Evolutionary conservation across 2,888 invertebrate genomes (phyloP).

Genomic region (Caenorhabditis becei): DNA sequence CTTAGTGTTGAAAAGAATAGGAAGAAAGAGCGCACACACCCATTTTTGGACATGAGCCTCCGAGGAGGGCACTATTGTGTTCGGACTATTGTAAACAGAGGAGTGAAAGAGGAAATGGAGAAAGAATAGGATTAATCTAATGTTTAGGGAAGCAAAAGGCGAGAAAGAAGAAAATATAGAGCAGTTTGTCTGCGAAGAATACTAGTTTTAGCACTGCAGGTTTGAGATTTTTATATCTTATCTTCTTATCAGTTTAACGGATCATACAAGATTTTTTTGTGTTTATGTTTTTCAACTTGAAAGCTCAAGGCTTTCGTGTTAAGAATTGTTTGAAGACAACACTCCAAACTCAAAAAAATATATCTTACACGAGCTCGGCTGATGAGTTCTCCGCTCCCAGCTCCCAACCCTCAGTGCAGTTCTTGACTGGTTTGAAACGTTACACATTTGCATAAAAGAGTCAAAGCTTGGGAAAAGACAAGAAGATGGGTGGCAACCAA

Average conservation of each 20-base stretch:
- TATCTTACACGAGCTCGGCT: too few species aligned
- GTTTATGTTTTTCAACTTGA: too few species aligned
- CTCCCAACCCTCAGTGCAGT: not conserved
- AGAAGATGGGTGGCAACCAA: conserved; percentile 38
- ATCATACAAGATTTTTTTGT: too few species aligned
- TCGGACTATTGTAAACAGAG: conserved; percentile 52
- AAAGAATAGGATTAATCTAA: conserved; percentile 33
- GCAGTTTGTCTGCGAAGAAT: not conserved
- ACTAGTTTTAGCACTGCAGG: not conserved
- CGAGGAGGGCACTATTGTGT: conserved; percentile 43
- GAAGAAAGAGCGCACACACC: conserved; percentile 14
- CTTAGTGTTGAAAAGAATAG: conserved; percentile 34
- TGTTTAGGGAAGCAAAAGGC: conserved; percentile 34
- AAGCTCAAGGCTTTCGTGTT: too few species aligned
- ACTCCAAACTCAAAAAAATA: too few species aligned
- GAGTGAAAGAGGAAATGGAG: conserved; percentile 26
- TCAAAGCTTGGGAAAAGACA: not conserved
- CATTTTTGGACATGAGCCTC: conserved; percentile 52
- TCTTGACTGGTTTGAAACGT: not conserved
- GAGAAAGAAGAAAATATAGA: not conserved
- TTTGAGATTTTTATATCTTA: not conserved
- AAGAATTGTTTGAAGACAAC: too few species aligned
- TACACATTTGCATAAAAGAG: conserved; percentile 31
- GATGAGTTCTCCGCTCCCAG: not conserved
- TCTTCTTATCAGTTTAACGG: too few species aligned